phyloP scores from a whole-genome alignment of 2,113 vertebrate species.

The Trichechus manatus region DNA sequence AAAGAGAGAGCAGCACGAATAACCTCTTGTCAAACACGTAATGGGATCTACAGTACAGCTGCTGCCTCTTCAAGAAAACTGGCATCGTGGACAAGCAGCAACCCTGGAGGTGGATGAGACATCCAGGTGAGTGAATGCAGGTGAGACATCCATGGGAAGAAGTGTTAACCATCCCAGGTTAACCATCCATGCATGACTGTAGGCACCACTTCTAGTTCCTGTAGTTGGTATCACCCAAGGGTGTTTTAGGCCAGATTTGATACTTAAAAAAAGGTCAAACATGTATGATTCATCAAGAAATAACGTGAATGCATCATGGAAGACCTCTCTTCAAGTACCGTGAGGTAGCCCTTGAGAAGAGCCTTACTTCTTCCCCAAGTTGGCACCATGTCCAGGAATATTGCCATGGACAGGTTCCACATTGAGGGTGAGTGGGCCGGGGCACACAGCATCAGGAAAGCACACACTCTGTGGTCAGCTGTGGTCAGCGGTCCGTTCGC shows the following conservation, averaged over 20 bases:
- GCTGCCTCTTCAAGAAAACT: fast-evolving
- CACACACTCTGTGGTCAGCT: neutral
- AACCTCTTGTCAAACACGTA: fast-evolving
- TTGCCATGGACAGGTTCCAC: neutral
- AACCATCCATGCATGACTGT: fast-evolving
- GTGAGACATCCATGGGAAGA: fast-evolving
- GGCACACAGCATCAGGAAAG: neutral
- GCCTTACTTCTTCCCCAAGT: neutral
- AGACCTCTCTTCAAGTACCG: conserved; percentile 36
- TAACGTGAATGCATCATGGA: neutral
- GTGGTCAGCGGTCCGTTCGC: neutral
- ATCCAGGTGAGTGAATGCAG: fast-evolving
- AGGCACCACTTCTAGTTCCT: neutral
- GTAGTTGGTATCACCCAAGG: neutral
- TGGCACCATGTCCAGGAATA: neutral
- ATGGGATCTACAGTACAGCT: fast-evolving
- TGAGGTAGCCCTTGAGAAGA: neutral
- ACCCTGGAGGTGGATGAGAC: neutral
- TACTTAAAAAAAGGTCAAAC: conserved; percentile 39
- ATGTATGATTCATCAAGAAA: neutral
- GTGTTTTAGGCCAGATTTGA: neutral
- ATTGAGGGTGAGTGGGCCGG: neutral
- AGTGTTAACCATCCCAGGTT: fast-evolving
- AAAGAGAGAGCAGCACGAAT: fast-evolving
- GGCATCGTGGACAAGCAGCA: fast-evolving